Evolutionary conservation across 2,888 invertebrate genomes (phyloP).

Genomic region (Diarsia mendica): DNA sequence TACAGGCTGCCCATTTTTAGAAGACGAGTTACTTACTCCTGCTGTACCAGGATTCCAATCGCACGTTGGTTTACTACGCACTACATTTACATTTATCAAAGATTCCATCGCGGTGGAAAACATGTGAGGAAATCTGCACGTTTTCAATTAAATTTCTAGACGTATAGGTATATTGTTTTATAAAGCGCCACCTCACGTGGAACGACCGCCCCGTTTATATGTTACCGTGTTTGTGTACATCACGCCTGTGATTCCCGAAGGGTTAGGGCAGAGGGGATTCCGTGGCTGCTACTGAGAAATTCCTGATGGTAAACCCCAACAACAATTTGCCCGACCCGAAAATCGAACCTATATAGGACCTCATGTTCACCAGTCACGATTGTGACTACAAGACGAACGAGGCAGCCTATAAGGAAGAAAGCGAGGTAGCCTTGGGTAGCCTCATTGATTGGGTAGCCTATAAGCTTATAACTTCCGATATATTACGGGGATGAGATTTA

Average conservation of each 20-base stretch:
- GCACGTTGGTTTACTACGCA: constrained; percentile 23
- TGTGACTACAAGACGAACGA: too few species aligned
- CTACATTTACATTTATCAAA: constrained; percentile 43
- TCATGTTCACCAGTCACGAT: too few species aligned
- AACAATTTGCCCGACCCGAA: too few species aligned
- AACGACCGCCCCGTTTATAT: constrained; percentile 11
- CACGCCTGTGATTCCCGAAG: too few species aligned
- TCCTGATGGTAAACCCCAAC: too few species aligned
- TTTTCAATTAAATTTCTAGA: constrained; percentile 53
- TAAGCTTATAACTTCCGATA: constrained; percentile 22
- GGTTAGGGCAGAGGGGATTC: too few species aligned
- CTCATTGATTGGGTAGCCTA: too few species aligned
- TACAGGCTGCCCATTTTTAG: background rate
- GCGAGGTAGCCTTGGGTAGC: too few species aligned
- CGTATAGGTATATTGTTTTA: constrained; percentile 24
- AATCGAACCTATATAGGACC: too few species aligned
- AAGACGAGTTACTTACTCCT: background rate
- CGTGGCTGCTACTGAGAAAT: too few species aligned
- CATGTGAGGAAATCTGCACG: constrained; percentile 42
- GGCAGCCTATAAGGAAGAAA: too few species aligned
- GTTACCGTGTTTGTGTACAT: background rate
- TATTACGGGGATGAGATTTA: constrained; percentile 21
- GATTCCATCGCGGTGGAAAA: constrained; percentile 21
- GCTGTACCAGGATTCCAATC: background rate
- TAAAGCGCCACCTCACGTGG: constrained; percentile 21